Evolutionary conservation across 2,113 vertebrate species (phyloP), one percentile per base, ranked within the genome.

Genomic region (Fukomys damarensis): DNA sequence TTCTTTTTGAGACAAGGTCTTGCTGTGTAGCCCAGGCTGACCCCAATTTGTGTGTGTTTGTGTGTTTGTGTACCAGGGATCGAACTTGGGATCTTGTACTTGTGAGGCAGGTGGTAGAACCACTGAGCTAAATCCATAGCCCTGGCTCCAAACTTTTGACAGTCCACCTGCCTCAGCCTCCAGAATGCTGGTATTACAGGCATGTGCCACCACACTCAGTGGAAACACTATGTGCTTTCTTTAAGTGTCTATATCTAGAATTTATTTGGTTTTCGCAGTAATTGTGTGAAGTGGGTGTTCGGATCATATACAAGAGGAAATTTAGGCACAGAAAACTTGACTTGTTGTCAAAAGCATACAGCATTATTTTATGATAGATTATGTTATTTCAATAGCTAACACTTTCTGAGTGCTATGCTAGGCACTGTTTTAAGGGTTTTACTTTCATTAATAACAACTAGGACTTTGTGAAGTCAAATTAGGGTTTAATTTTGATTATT

Each of bases 251-350:
- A 89, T 94, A 89, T 59, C 54, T 61, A 79, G 41, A 94, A 96
- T 84, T 87, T 89, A 49, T 74, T 96, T 96, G 54, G 38, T 95
- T 96, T 95, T 86, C 43, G 63, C 2, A 74, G 52, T 92, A 80
- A 61, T 5, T 76, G 19, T 93, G 11, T 93, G 68, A 96, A 86
- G 59, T 87, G 61, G 32, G 19, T 88, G 24, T 76, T 70, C 41
- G 94, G 30, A 80, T 68, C 41, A 88, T 93, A 38, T 52, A 82
- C 92, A 86, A 83, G 61, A 96, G 26, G 32, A 80, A 89, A 72
- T 86, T 43, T 63, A 84, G 41, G 26, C 49, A 76, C 9, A 74
- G 84, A 66, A 59, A 89, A 82, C 28, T 95, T 86, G 59, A 86
- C 52, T 41, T 20, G 58, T 12, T 87, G 35, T 41, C 88, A 94